Evolutionary conservation across 2,113 vertebrate genomes (phyloP).

Genomic region (Heterocephalus glaber): DNA sequence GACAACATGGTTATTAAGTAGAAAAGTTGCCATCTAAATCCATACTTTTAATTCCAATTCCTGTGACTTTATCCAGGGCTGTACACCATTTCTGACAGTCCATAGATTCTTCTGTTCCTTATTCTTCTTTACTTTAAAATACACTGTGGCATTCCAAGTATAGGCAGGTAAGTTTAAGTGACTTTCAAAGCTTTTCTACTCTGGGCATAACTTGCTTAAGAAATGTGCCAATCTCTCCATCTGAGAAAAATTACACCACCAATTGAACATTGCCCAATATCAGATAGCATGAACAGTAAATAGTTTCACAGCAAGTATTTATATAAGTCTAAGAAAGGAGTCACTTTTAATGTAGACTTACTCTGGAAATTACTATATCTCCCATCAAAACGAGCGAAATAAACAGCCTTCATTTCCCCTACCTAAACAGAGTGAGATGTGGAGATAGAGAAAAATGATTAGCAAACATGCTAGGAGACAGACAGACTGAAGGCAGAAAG

Average conservation of each 20-base stretch:
- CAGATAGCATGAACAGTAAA: neutral
- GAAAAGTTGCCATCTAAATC: neutral
- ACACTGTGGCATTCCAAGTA: neutral
- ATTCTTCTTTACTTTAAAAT: neutral
- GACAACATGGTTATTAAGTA: neutral
- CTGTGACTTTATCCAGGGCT: neutral
- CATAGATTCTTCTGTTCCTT: neutral
- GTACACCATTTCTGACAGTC: neutral
- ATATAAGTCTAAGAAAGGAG: neutral
- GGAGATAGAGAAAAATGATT: neutral
- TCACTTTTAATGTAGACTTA: neutral
- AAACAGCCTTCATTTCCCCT: neutral
- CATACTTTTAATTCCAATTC: neutral
- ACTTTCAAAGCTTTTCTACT: neutral
- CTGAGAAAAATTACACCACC: neutral
- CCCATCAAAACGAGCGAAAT: neutral
- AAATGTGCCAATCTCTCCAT: neutral
- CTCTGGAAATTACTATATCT: neutral
- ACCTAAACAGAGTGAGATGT: neutral
- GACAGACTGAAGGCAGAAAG: neutral
- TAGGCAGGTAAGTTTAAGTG: neutral
- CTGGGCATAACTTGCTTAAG: neutral
- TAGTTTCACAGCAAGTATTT: neutral
- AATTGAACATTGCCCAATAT: neutral
- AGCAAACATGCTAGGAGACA: neutral